Percentiles rank a stretch among this genome's conserved stretches.
These are phyloP conservation scores for Eledona agricola DNA, from an alignment of 2,888 invertebrate genomes.

Conservation along the genomic window DNA sequence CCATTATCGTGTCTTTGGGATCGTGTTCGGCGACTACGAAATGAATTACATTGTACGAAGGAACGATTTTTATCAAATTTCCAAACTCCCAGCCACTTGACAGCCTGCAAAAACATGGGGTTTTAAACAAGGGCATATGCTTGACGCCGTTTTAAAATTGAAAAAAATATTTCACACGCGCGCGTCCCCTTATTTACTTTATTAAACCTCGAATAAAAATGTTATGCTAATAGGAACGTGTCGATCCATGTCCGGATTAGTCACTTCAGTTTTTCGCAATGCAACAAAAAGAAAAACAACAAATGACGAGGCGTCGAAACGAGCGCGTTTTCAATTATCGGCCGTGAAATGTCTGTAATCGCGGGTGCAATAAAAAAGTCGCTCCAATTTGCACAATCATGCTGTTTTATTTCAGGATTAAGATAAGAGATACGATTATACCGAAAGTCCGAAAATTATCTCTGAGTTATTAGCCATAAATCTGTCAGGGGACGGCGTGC, in stretches of 20 bases:
- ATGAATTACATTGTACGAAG: constrained; percentile 41
- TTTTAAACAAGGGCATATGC: constrained; percentile 13
- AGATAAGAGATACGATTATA: constrained; percentile 34
- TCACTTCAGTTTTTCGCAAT: constrained; percentile 44
- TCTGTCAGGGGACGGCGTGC: constrained; percentile 19
- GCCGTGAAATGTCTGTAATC: not conserved
- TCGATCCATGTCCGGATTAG: constrained; percentile 46
- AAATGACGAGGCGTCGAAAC: constrained; percentile 38
- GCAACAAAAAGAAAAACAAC: constrained; percentile 39
- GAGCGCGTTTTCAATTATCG: constrained; percentile 3
- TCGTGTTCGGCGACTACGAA: constrained; percentile 44
- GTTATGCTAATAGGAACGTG: constrained; percentile 51
- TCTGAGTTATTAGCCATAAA: constrained; percentile 35
- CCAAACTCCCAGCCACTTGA: too few relatives aligned
- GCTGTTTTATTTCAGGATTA: constrained; percentile 26
- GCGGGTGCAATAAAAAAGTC: too few relatives aligned
- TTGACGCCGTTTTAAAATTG: constrained; percentile 26
- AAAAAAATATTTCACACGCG: constrained; percentile 44
- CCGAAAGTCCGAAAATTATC: constrained; percentile 31
- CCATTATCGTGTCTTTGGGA: constrained; percentile 48
- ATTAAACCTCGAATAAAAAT: constrained; percentile 46
- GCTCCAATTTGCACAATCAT: constrained; percentile 14
- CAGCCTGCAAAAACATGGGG: constrained; percentile 12
- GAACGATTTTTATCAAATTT: too few relatives aligned
- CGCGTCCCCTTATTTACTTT: constrained; percentile 46